Evolutionary conservation across 2,113 vertebrate genomes (phyloP).

Genomic region (Nettapus auritus): DNA sequence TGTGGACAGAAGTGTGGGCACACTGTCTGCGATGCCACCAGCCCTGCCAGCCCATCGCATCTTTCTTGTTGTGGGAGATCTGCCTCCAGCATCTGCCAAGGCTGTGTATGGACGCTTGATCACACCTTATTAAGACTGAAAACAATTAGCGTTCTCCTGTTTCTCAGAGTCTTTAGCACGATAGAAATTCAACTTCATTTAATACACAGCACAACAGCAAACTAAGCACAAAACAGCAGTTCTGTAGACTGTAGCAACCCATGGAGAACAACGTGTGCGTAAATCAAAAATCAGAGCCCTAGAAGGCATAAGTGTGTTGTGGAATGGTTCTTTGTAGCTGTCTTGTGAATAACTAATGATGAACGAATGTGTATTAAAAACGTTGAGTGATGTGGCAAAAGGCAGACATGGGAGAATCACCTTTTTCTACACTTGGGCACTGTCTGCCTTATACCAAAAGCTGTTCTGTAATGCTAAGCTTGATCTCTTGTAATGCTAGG

Average conservation of each 20-base stretch:
- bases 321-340: neutral
- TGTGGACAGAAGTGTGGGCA: too few species aligned
- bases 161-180: neutral
- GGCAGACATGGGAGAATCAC: neutral
- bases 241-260: neutral
- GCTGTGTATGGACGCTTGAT: rapidly evolving
- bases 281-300: neutral
- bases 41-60: too few species aligned
- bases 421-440: neutral
- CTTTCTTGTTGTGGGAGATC: neutral
- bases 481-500: neutral
- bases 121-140: neutral
- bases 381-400: neutral
- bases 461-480: neutral
- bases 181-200: neutral
- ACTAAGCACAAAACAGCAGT: neutral
- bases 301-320: neutral
- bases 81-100: neutral
- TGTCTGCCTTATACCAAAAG: neutral
- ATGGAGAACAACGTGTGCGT: neutral
- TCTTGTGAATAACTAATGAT: neutral
- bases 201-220: neutral
- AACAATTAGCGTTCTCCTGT: neutral
- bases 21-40: too few species aligned
- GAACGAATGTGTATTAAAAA: neutral